Evolutionary conservation across 2,888 invertebrate genomes (phyloP), one percentile per base, ranked within the genome.

Genomic region (Sturmia bella): DNA sequence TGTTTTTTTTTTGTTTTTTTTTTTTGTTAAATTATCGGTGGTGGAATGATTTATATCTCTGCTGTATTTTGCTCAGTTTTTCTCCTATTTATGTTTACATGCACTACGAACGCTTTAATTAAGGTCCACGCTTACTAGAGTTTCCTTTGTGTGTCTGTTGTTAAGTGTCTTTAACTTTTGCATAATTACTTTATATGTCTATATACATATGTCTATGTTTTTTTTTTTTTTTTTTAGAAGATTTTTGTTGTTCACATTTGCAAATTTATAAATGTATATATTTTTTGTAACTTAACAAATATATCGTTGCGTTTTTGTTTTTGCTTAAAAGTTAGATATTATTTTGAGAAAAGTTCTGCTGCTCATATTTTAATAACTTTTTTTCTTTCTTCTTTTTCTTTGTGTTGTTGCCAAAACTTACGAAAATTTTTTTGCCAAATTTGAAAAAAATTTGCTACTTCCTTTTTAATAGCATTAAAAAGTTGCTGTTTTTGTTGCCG

Each of bases 31-130:
- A 78, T 78, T 68, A 84, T 84, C 84, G 84, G 83, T 85, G 85
- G 85, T 86, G 85, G 85, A 86, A 86, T 85, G 85, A 84, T 86
- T 84, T 80, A 72, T 61, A 48, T 57, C 50, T 80, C 59, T 61
- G 52, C 68, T 77, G 15, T 59, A 52, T 50, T 17, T 17, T 45
- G 45, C 19, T 32, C 27, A 27, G 27, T 27, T 32, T 48, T 45
- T 43, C 61, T n/a, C 5, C 52, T 19, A n/a, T 3, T 15, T 5
- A 19, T 7, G n/a, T 43, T 66, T 54, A 15, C 32, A 37, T 56
- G 32, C 9, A 27, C 27, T 1, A 7, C 32, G 7, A 56, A 32
- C 32, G 24, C 43, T 39, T 50, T 54, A 13, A 9, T 52, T 70
- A 63, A 15, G 43, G 27, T 15, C 69, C 12, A 37, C 11, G 15